These are phyloP conservation scores for Mormyrops boulengeri DNA, from an alignment of 2,797 vertebrate genomes.

Conservation along the genomic window DNA sequence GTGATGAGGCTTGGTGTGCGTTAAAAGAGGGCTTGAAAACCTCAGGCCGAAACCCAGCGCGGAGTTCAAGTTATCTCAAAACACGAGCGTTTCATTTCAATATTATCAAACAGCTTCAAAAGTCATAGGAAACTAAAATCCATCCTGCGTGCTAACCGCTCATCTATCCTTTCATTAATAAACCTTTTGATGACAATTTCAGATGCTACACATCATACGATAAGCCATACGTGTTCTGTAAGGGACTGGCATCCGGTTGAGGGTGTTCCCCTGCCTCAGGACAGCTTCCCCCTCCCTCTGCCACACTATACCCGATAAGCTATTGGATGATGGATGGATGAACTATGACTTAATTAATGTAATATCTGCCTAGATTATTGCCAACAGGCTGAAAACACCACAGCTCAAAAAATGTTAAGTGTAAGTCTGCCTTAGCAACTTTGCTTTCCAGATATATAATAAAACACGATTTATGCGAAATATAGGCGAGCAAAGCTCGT, in stretches of 20 bases:
- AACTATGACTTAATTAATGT: neutral
- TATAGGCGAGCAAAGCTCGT: constrained; percentile 50
- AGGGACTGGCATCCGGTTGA: neutral
- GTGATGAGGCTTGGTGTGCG: constrained; percentile 48
- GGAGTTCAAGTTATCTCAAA: constrained; percentile 24
- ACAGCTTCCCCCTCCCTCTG: neutral
- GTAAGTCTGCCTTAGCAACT: neutral
- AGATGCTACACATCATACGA: neutral
- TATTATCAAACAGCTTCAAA: neutral
- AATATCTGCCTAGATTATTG: neutral
- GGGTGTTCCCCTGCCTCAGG: neutral
- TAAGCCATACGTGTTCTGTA: neutral
- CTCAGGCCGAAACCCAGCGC: constrained; percentile 28
- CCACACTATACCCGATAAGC: neutral
- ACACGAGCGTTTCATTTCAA: constrained; percentile 17
- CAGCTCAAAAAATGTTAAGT: neutral
- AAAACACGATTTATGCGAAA: constrained; percentile 48
- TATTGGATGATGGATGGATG: neutral
- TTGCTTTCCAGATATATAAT: neutral
- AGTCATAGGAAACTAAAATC: neutral
- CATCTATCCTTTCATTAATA: neutral
- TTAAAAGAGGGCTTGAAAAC: constrained; percentile 44
- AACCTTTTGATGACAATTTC: neutral
- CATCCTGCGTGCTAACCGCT: neutral
- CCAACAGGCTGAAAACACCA: neutral